A percentile compares a stretch with the other conserved stretches of the same genome.
phyloP scores from a whole-genome alignment of 2,888 invertebrate genomes.

The Alloscopus bannaensis region DNA sequence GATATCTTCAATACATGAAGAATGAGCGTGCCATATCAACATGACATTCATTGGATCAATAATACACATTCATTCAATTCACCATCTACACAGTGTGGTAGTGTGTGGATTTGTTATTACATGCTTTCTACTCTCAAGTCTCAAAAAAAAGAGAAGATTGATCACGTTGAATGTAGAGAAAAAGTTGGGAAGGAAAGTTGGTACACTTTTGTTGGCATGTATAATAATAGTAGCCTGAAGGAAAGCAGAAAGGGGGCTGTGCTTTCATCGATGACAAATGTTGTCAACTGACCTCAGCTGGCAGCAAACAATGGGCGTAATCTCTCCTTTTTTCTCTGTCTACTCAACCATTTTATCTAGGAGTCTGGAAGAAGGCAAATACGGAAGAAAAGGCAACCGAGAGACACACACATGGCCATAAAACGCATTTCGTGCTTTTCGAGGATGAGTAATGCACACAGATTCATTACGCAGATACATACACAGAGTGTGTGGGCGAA shows the following conservation, averaged over 20 bases:
- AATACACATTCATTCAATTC: too few species aligned
- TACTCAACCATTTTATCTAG: background rate
- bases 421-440: background rate
- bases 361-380: background rate
- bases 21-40: too few species aligned
- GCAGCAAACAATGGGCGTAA: constrained; percentile 6
- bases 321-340: background rate
- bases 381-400: too few species aligned
- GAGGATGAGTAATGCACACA: background rate
- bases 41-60: too few species aligned
- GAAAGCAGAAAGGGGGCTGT: background rate
- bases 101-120: too few species aligned
- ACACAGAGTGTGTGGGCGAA: background rate
- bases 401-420: background rate
- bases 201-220: too few species aligned
- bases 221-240: constrained; percentile 1
- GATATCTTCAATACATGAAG: too few species aligned
- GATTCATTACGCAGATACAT: background rate
- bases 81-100: too few species aligned
- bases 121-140: too few species aligned
- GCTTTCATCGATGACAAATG: background rate
- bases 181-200: too few species aligned
- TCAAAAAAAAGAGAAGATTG: too few species aligned
- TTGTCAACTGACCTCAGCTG: constrained; percentile 16
- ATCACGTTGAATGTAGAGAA: too few species aligned